Percentiles rank a stretch among this genome's conserved stretches.
Conservation (phyloP, 1,140 invertebrate genomes). For the Camponotus vicinus region DNA sequence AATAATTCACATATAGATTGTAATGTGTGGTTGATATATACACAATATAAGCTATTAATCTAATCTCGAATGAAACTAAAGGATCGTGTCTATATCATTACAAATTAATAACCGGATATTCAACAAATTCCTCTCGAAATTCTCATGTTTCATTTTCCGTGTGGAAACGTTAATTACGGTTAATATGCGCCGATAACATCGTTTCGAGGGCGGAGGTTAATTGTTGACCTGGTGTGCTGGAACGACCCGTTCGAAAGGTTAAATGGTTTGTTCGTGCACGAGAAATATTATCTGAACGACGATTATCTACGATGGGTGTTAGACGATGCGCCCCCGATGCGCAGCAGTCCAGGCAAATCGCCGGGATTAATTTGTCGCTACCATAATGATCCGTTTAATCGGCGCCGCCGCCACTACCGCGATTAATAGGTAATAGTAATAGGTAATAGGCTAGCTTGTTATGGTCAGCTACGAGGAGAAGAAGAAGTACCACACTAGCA, state of each 20-base stretch:
- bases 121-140: neutral
- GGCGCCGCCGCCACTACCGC: neutral
- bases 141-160: neutral
- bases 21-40: neutral
- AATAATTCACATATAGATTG: neutral
- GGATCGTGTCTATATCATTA: neutral
- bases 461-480: neutral
- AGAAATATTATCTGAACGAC: neutral
- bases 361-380: slow-evolving; percentile 50
- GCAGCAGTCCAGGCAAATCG: slow-evolving; percentile 12
- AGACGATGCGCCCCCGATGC: neutral
- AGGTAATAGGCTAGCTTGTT: slow-evolving; percentile 42
- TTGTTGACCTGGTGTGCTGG: neutral
- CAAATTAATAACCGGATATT: neutral
- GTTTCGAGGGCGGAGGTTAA: neutral
- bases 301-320: neutral
- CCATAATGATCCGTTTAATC: slow-evolving; percentile 54
- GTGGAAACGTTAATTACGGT: neutral
- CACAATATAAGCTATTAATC: neutral
- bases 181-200: neutral
- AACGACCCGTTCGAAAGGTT: neutral
- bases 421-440: too few relatives aligned
- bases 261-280: neutral
- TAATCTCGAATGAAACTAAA: slow-evolving; percentile 4
- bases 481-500: neutral